Base-by-base conservation (phyloP, 2,888 invertebrate genomes). In the Hyppa rectilinea region DNA sequence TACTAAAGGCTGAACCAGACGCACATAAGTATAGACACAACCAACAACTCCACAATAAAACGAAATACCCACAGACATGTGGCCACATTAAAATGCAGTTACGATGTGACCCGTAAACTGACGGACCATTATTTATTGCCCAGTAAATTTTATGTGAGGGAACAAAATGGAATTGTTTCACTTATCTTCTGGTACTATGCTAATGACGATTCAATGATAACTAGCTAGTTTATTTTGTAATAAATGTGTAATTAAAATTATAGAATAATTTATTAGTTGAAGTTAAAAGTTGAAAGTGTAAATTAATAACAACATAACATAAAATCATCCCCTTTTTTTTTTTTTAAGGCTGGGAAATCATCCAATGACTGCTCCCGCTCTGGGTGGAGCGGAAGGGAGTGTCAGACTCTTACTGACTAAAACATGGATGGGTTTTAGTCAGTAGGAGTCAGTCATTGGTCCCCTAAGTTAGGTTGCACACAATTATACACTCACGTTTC, bases 1-100 rank as follows among this genome's bases (percentile, higher is more conserved):
- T 59, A 58, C 53, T 49, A 62, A 40, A 56, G 36, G 12, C 38
- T 34, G n/a, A 38, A 23, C 10, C 40, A 47, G 31, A 70, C 34
- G 36, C 34, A 55, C 47, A 56, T 60, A 53, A 56, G 55, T 67
- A 43, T 52, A 61, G 40, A 80, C 43, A 52, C 34, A 31, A 73
- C 69, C 26, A 61, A 55, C 52, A 36, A 64, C 55, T 29, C 61
- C 70, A 66, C 75, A 75, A 71, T 83, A 84, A 84, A 84, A 81
- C 75, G 78, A 60, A 79, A 69, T 56, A 34, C 75, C 75, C 81
- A 79, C 82, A 81, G 82, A 85, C 85, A 87, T 86, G 87, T 86
- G 89, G 87, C 82, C 80, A 71, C 85, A 87, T 89, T 89, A 88
- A 89, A 88, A 84, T 83, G 84, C 85, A 86, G 85, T 88, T 87